phyloP scores from a whole-genome alignment of 2,888 invertebrate species.

The Chydorus sphaericus region DNA sequence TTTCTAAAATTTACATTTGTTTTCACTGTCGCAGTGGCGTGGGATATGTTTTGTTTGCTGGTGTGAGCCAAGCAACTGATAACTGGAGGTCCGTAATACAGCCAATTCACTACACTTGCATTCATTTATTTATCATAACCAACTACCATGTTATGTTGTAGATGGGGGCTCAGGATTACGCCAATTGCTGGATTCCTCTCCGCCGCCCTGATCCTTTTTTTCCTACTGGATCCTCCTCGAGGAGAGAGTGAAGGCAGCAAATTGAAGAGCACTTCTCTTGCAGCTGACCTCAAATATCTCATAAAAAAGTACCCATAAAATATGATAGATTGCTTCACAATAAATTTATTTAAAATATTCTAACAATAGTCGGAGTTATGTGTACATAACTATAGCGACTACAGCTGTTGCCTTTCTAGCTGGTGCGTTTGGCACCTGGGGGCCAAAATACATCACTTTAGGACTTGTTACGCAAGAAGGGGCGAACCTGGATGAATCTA shows the following conservation, averaged over 20 bases:
- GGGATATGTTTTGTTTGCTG: slow-evolving; percentile 37
- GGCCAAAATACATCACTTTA: slow-evolving; percentile 30
- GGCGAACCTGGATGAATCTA: slow-evolving; percentile 15
- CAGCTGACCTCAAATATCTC: slow-evolving; percentile 28
- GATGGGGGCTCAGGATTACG: slow-evolving; percentile 36
- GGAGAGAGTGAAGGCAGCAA: slow-evolving; percentile 31
- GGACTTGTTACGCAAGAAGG: slow-evolving; percentile 38
- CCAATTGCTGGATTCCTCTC: slow-evolving; percentile 32
- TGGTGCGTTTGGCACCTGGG: slow-evolving; percentile 38
- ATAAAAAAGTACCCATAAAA: slow-evolving; percentile 25
- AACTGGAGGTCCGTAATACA: slow-evolving; percentile 33
- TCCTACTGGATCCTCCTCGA: slow-evolving; percentile 32
- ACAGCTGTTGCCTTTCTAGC: slow-evolving; percentile 37
- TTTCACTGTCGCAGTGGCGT: slow-evolving; percentile 30
- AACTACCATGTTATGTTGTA: too few relatives aligned
- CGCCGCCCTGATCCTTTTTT: slow-evolving; percentile 28
- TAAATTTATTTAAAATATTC: too few relatives aligned
- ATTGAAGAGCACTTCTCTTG: slow-evolving; percentile 21
- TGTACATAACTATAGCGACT: not conserved
- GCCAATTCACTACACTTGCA: too few relatives aligned
- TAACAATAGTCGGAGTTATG: not conserved
- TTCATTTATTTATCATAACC: too few relatives aligned
- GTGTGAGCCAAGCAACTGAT: slow-evolving; percentile 27
- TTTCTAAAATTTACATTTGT: not conserved
- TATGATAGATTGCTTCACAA: not conserved